Evolutionary conservation across 2,797 vertebrate species (phyloP), one percentile per base, ranked within the genome.

Genomic region (Danio albolineatus): DNA sequence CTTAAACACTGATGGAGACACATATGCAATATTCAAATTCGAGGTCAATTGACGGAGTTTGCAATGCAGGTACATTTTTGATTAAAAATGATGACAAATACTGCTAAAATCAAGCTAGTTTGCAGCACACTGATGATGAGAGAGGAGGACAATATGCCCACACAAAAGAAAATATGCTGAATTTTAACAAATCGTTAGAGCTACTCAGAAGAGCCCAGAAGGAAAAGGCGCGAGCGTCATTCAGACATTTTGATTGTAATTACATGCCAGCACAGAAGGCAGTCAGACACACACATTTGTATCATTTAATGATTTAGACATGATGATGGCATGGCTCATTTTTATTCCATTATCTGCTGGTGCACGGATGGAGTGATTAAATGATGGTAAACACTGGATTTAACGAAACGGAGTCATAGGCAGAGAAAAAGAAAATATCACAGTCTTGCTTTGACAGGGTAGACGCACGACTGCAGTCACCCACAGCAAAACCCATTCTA

Each of bases 181-280:
- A 66, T 61, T 74, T 56, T 62, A 75, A 53, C 41, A 0, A 74
- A 61, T 49, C 53, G 66, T 44, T 39, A 61, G 49, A 74, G 76
- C 64, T 80, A 71, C 74, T 86, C 78, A 64, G 19, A 60, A 57
- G 46, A 81, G 81, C 28, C 60, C 64, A 78, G 75, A 79, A 57
- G 61, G 44, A 13, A 43, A 70, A 51, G 19, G 53, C 13, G 69
- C 4, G 4, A 65, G 66, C n/a, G 2, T 44, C 73, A 78, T 80
- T 80, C 62, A 75, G 65, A 57, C 21, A 56, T 74, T 82, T 70
- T 83, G 76, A 86, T 83, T 86, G 73, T 83, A 83, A 83, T 86
- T 83, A 73, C 71, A 79, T 76, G 66, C 73, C 64, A 67, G 21
- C 59, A 79, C 81, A 60, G 60, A 80, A 72, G 74, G 76, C 67